Conservation (phyloP, 2,888 invertebrate genomes). For the Stegana nigrithorax region DNA sequence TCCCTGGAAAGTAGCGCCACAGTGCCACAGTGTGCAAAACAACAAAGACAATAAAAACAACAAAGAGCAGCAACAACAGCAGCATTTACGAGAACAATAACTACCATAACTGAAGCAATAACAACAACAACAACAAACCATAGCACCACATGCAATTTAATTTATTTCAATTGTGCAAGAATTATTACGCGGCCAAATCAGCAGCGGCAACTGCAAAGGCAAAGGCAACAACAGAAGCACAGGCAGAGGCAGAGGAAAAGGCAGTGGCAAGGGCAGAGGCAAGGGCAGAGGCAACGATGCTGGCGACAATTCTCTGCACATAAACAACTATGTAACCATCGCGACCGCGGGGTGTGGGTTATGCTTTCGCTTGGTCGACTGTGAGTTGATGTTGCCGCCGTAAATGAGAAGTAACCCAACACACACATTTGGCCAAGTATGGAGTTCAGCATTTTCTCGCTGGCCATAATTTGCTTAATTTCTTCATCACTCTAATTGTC, state of each 20-base stretch:
- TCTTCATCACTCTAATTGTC: slow-evolving; percentile 36
- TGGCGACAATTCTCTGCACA: too few species aligned
- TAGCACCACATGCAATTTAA: slow-evolving; percentile 54
- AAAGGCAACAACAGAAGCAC: background rate
- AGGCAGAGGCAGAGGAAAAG: slow-evolving; percentile 11
- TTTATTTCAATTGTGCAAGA: slow-evolving; percentile 58
- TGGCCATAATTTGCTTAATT: slow-evolving; percentile 29
- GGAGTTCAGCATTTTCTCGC: slow-evolving; percentile 40
- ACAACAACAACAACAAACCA: slow-evolving; percentile 34
- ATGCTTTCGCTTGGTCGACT: too few species aligned
- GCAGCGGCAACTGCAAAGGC: background rate
- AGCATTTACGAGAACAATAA: slow-evolving; percentile 15
- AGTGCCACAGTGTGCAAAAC: too few species aligned
- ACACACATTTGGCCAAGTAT: background rate
- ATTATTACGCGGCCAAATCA: slow-evolving; percentile 46
- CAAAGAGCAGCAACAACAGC: background rate
- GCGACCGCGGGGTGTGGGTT: too few species aligned
- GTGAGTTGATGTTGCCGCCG: too few species aligned
- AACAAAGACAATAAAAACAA: too few species aligned
- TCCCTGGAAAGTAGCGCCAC: background rate
- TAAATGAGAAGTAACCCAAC: background rate
- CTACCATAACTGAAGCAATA: slow-evolving; percentile 36
- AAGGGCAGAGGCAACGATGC: background rate
- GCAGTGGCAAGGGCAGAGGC: too few species aligned
- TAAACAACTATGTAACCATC: too few species aligned